These are phyloP conservation scores for Platycnemis pennipes DNA, from an alignment of 2,888 invertebrate genomes.

Conservation along the genomic window DNA sequence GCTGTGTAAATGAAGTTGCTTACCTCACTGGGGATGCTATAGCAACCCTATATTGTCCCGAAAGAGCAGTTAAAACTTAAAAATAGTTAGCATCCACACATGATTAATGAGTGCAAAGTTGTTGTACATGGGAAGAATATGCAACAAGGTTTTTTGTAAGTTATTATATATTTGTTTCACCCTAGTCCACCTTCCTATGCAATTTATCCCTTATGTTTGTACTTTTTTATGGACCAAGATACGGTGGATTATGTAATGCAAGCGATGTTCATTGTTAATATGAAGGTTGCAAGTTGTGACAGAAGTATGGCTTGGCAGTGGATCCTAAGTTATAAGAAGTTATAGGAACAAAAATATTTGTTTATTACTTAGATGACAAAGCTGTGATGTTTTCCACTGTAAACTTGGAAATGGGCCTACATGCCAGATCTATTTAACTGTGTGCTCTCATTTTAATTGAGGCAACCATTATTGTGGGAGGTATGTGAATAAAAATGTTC, in stretches of 20 bases:
- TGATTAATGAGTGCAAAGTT: conserved; percentile 40
- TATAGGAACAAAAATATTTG: conserved; percentile 45
- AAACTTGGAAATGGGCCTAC: conserved; percentile 63
- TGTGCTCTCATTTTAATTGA: conserved; percentile 57
- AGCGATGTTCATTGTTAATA: conserved; percentile 61
- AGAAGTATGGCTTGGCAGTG: conserved; percentile 32
- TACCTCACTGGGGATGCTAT: conserved; percentile 60
- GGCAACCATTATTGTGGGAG: conserved; percentile 66
- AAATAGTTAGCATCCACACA: conserved; percentile 48
- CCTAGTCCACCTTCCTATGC: conserved; percentile 58
- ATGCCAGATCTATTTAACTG: conserved; percentile 55
- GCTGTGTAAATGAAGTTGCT: conserved; percentile 66
- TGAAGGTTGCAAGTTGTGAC: conserved; percentile 38
- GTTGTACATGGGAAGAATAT: conserved; percentile 38
- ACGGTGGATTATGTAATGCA: conserved; percentile 59
- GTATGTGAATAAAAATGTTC: conserved; percentile 63
- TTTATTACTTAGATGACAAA: conserved; percentile 66
- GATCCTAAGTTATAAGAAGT: conserved; percentile 50
- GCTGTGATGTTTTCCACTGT: conserved; percentile 66
- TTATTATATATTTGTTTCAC: conserved; percentile 61
- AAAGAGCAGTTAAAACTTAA: conserved; percentile 51
- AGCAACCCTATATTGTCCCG: conserved; percentile 49
- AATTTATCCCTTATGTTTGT: conserved; percentile 53
- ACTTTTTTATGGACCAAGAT: conserved; percentile 62
- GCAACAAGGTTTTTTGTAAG: conserved; percentile 62